Evolutionary conservation across 2,113 vertebrate species (phyloP).

Genomic region (Physeter macrocephalus): DNA sequence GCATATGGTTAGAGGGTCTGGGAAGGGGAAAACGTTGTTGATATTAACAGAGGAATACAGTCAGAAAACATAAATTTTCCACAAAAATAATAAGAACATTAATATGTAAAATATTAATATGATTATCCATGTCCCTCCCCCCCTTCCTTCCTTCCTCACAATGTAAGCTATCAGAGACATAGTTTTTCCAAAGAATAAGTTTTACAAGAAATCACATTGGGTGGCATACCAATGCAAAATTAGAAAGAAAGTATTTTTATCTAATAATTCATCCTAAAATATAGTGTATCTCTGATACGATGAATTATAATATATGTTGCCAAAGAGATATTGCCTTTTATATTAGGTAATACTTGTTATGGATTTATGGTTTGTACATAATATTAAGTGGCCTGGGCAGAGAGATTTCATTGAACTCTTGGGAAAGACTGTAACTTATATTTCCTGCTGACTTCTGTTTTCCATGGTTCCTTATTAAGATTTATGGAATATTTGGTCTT

Average conservation of each 20-base stretch:
- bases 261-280: constrained; percentile 53
- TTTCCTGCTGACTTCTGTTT: constrained; percentile 69
- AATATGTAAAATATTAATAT: neutral
- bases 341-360: constrained; percentile 62
- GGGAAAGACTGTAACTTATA: constrained; percentile 52
- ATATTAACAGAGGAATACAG: neutral
- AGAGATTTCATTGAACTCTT: constrained; percentile 67
- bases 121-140: neutral
- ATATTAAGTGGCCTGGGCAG: constrained; percentile 65
- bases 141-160: neutral
- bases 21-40: neutral
- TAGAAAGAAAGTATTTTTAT: constrained; percentile 41
- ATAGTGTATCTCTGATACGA: constrained; percentile 34
- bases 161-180: neutral
- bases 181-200: neutral
- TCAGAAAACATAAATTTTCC: neutral
- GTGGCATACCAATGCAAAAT: neutral
- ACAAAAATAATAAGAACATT: neutral
- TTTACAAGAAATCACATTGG: neutral
- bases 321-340: constrained; percentile 67
- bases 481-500: constrained; percentile 69
- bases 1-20: neutral
- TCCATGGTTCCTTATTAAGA: constrained; percentile 58
- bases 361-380: constrained; percentile 70
- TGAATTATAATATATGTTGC: constrained; percentile 69